phyloP scores from a whole-genome alignment of 2,888 invertebrate species.

The Rotaria magnacalcarata region DNA sequence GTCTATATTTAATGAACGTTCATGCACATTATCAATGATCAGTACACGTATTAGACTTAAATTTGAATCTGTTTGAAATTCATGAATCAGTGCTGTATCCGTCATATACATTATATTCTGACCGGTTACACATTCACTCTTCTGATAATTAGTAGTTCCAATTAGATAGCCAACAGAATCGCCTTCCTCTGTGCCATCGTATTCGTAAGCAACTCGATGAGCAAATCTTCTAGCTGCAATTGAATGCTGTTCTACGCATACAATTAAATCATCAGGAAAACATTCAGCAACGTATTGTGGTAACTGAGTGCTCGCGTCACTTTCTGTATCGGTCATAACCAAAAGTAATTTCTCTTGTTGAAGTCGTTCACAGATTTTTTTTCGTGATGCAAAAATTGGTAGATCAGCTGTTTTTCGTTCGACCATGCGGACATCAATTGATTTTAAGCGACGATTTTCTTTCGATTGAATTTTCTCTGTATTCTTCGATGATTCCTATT shows the following conservation, averaged over 20 bases:
- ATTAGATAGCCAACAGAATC: constrained; percentile 68
- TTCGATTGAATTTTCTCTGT: neutral
- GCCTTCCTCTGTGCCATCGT: constrained; percentile 64
- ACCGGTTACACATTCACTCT: constrained; percentile 63
- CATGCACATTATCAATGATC: constrained; percentile 90
- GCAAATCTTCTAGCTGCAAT: constrained; percentile 80
- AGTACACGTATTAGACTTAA: constrained; percentile 77
- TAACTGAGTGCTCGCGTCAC: constrained; percentile 46
- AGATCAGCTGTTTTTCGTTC: neutral
- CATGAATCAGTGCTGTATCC: constrained; percentile 85
- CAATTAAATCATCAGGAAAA: constrained; percentile 73
- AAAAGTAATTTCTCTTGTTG: constrained; percentile 85
- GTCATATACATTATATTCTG: constrained; percentile 67
- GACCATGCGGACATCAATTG: neutral
- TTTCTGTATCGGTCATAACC: constrained; percentile 73
- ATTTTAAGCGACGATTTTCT: neutral
- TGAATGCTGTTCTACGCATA: constrained; percentile 83
- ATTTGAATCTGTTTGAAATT: constrained; percentile 89
- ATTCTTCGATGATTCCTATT: neutral
- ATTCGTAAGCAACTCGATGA: constrained; percentile 79
- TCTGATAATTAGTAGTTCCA: constrained; percentile 69
- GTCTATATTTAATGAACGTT: constrained; percentile 84
- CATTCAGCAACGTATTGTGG: constrained; percentile 81
- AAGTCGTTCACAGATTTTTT: neutral
- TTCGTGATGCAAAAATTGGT: constrained; percentile 1